A percentile compares a stretch with the other conserved stretches of the same genome.
These are phyloP conservation scores for Arnoldichthys spilopterus DNA, from an alignment of 2,797 vertebrate species.

Conservation along the genomic window DNA sequence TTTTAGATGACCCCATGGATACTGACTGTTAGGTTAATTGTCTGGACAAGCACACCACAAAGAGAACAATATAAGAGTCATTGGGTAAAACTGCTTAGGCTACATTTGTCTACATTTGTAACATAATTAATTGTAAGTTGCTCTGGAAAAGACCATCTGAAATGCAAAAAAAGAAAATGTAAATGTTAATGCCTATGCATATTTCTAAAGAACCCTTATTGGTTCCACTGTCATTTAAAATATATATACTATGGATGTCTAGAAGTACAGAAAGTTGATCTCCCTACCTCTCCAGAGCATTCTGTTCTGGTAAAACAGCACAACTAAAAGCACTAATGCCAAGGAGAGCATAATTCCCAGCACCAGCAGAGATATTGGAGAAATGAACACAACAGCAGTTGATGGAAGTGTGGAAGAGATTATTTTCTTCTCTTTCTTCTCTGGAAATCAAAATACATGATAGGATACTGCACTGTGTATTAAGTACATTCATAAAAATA, in stretches of 20 bases:
- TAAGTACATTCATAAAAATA: not conserved
- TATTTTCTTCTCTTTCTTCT: not conserved
- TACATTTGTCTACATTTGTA: too few species aligned
- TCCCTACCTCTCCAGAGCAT: slow-evolving; percentile 6
- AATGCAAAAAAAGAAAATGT: too few species aligned
- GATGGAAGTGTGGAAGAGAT: not conserved
- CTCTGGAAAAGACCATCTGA: too few species aligned
- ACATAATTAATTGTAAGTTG: too few species aligned
- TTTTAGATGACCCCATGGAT: too few species aligned
- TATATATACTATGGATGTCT: not conserved
- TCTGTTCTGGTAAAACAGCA: slow-evolving; percentile 7
- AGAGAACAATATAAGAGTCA: too few species aligned
- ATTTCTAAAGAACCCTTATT: too few species aligned
- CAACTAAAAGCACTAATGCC: not conserved
- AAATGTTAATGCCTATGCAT: too few species aligned
- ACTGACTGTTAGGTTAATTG: too few species aligned
- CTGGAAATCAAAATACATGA: not conserved
- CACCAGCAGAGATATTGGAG: not conserved
- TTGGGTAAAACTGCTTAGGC: too few species aligned
- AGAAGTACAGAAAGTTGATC: slow-evolving; percentile 1
- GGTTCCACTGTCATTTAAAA: too few species aligned
- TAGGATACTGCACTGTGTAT: not conserved
- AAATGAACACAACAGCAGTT: not conserved
- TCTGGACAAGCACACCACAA: too few species aligned
- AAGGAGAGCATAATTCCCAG: not conserved